phyloP scores from a whole-genome alignment of 2,113 vertebrate species.

The Nestor notabilis region DNA sequence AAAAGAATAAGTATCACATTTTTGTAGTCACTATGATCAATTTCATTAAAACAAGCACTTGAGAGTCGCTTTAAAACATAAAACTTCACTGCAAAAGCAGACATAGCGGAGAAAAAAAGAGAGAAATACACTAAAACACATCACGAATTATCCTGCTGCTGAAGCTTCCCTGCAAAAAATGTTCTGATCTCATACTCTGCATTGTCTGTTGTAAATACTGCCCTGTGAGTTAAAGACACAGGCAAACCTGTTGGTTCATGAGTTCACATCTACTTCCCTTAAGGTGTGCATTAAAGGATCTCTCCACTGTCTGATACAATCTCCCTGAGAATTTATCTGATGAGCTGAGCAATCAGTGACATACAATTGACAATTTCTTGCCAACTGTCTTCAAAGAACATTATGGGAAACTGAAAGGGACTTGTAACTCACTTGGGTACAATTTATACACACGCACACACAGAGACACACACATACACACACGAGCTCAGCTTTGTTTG shows the following conservation, averaged over 20 bases:
- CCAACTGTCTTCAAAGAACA: background rate
- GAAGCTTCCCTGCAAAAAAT: background rate
- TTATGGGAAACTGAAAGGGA: background rate
- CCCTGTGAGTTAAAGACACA: background rate
- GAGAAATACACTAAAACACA: background rate
- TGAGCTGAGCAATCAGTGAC: background rate
- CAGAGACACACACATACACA: background rate
- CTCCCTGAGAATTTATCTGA: background rate
- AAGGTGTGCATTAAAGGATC: background rate
- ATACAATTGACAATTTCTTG: background rate
- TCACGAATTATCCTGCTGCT: background rate
- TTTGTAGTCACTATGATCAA: background rate
- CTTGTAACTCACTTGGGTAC: background rate
- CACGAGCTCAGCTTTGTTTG: background rate
- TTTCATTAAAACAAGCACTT: background rate
- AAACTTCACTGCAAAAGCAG: background rate
- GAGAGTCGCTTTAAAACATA: background rate
- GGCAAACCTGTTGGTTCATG: background rate
- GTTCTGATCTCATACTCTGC: background rate
- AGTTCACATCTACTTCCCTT: background rate
- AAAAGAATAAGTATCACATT: background rate
- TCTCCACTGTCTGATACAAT: background rate
- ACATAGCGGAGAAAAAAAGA: accelerated
- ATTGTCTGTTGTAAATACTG: background rate
- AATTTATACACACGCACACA: background rate